phyloP scores from a whole-genome alignment of 2,113 vertebrate genomes.

The Ursus arctos region DNA sequence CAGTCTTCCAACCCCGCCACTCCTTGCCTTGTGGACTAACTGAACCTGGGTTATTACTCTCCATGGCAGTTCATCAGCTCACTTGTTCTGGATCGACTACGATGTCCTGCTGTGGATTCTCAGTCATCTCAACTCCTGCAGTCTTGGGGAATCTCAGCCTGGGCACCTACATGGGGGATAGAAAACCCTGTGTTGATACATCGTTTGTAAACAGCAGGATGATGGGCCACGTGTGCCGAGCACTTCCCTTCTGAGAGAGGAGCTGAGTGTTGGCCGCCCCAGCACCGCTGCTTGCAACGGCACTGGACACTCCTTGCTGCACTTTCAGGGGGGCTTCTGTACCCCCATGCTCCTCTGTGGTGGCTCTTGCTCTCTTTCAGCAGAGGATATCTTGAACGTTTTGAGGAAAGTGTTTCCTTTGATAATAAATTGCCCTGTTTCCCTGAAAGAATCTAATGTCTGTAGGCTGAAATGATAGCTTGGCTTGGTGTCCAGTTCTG shows the following conservation, averaged over 20 bases:
- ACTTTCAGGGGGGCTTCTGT: too few relatives aligned
- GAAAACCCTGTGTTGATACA: too few relatives aligned
- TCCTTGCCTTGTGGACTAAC: neutral
- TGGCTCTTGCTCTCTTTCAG: neutral
- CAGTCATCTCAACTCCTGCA: neutral
- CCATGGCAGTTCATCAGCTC: neutral
- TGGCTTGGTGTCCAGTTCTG: neutral
- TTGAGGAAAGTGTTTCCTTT: neutral
- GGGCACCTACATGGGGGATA: neutral
- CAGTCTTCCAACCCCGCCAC: neutral
- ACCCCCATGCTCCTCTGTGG: neutral
- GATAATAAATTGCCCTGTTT: neutral
- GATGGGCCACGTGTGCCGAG: neutral
- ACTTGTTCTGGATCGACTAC: neutral
- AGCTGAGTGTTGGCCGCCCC: neutral
- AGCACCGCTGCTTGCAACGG: neutral
- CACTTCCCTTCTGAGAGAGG: neutral
- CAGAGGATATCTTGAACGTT: neutral
- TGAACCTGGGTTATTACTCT: neutral
- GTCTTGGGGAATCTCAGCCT: neutral
- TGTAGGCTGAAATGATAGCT: neutral
- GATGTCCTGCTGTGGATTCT: neutral
- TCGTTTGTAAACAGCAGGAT: neutral
- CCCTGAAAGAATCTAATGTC: neutral
- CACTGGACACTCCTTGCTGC: neutral